Base-by-base conservation (phyloP, 2,888 invertebrate species). In the Drosophila anomalipes region DNA sequence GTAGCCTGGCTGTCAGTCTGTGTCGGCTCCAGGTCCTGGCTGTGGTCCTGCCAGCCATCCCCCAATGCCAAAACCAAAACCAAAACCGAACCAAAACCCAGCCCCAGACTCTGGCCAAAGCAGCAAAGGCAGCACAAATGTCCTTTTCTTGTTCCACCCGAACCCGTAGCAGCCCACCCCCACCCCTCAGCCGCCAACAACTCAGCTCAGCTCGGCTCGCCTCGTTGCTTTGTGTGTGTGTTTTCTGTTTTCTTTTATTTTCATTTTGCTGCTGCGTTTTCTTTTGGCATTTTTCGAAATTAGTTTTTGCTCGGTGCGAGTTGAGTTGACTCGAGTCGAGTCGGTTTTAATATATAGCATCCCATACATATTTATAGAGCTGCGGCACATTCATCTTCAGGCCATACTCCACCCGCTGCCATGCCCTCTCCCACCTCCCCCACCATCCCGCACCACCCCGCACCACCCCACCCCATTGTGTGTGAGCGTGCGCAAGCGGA, bases 321-420 rank as follows among this genome's bases (percentile, higher is more conserved):
- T 72, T 65, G 78, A 77, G 72, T 77, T 69, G 80, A 78, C 70
- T 68, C 56, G 81, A 82, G 87, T 80, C 87, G 83, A 91, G 91
- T 91, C 85, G 88, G 83, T 90, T 91, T 90, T 91, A 91, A 91
- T 91, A 90, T 91, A 91, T 91, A 88, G 90, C 89, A 86, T 81
- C 85, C 81, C 85, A 90, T 91, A 90, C 91, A 91, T 91, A 91
- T 91, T 91, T 91, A 91, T 91, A 90, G 89, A 89, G 91, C 91
- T 86, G 88, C 84, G 83, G 88, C 83, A 88, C 91, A 91, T 91
- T 90, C 89, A 91, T 91, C 91, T 91, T 91, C 87, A 71, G 80
- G 60, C 82, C 77, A 70, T 68, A 70, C 73, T 26, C 71, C 33
- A 19, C 39, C 54, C 53, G n/a, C 33, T 33, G 22, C 30, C 54